These are phyloP conservation scores for Lissocephala sabroskyi DNA, from an alignment of 2,888 invertebrate genomes.

Conservation along the genomic window DNA sequence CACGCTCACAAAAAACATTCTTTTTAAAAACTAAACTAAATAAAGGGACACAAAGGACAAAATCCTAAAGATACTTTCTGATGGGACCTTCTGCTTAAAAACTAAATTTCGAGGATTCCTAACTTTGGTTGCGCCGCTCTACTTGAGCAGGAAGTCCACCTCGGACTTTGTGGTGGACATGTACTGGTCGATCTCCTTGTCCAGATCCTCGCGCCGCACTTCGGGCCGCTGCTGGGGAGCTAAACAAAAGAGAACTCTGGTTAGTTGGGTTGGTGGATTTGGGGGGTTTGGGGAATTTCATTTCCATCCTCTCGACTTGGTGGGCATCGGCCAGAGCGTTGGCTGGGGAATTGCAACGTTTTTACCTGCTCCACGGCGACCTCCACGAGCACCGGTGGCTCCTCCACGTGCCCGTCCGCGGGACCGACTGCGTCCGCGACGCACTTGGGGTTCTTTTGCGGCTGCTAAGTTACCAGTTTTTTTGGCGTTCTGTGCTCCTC, in stretches of 20 bases:
- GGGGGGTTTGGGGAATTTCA: too few species aligned
- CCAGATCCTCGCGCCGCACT: conserved; percentile 77
- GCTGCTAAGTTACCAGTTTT: conserved; percentile 40
- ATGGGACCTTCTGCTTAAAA: too few species aligned
- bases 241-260: too few species aligned
- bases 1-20: too few species aligned
- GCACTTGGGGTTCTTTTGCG: conserved; percentile 44
- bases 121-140: conserved; percentile 7
- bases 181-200: conserved; percentile 81
- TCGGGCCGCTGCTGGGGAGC: conserved; percentile 33
- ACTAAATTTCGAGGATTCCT: too few species aligned
- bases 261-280: too few species aligned
- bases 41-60: too few species aligned
- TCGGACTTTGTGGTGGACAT: conserved; percentile 78
- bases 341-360: conserved; percentile 32
- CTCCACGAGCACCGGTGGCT: conserved; percentile 20
- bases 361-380: conserved; percentile 62
- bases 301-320: too few species aligned
- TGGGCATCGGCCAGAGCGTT: too few species aligned
- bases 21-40: too few species aligned
- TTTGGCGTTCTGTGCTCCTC: conserved; percentile 34
- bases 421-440: conserved; percentile 68
- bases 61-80: too few species aligned
- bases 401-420: too few species aligned
- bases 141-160: conserved; percentile 63